Base-by-base conservation (phyloP, 2,797 vertebrate genomes). In the Eutrigla gurnardus region DNA sequence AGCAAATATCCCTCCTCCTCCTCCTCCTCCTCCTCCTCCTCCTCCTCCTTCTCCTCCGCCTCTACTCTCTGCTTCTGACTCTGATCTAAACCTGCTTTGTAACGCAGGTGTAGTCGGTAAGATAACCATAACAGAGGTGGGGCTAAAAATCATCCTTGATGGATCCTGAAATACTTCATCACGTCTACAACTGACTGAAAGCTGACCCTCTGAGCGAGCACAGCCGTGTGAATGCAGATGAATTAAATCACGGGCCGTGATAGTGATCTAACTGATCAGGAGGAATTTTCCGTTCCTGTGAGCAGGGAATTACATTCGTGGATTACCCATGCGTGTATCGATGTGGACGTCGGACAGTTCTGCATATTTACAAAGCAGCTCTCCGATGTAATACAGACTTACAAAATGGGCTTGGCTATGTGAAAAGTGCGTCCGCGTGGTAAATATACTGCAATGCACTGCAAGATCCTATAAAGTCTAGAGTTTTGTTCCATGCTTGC, bases 61-160 rank as follows among this genome's bases (percentile, higher is more conserved):
- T 59, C 57, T 42, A 25, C 57, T 59, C 58, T 43, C 39, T 43
- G 58, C 58, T 32, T 32, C 58, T 25, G 39, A 60, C 58, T 43
- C n/a, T 43, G 18, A 43, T 60, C 40, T 13, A 60, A 60, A 60
- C 39, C 12, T 42, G 59, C 82, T 86, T 81, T 84, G 77, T 72
- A 67, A 72, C 46, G 39, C 62, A 70, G 75, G 61, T 72, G 62
- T 83, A 77, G 65, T 81, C 66, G 47, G 64, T 7, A 12, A 73
- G 59, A 78, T 47, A 80, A 67, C 25, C 35, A 78, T 39, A 54
- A 82, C 78, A 58, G 43, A 70, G 47, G 80, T 9, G 12, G 45
- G 45, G 62, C 61, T 73, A 25, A 82, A 79, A 25, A 83, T 73
- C 55, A 75, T 33, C 42, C 59, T 52, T 36, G 54, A 70, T 61